Evolutionary conservation across 2,888 invertebrate species (phyloP).

Genomic region (Antitype chi): DNA sequence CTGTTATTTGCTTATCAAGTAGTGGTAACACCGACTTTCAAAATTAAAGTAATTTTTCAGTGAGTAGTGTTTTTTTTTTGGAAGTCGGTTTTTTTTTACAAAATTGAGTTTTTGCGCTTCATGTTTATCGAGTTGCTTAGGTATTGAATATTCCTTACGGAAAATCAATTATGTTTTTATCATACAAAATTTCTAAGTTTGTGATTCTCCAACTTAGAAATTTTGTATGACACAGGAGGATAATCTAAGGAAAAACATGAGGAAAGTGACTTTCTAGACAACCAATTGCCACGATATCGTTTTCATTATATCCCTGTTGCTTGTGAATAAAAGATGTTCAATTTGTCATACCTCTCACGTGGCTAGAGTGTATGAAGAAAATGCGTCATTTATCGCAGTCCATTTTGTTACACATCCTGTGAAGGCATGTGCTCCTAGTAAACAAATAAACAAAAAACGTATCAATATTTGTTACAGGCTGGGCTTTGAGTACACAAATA

Average conservation of each 20-base stretch:
- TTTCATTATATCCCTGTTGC: not conserved
- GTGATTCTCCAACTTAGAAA: not conserved
- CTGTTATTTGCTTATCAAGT: too few relatives aligned
- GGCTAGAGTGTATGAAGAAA: not conserved
- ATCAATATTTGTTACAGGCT: not conserved
- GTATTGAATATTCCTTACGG: not conserved
- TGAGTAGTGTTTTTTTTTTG: too few relatives aligned
- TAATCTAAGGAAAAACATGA: slow-evolving; percentile 9
- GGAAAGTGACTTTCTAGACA: slow-evolving; percentile 32
- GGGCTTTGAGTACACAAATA: not conserved
- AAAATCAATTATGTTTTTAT: not conserved
- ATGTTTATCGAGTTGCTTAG: not conserved
- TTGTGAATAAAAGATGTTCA: slow-evolving; percentile 14
- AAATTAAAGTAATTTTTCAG: too few relatives aligned
- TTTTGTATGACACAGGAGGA: not conserved
- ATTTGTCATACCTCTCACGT: slow-evolving; percentile 20
- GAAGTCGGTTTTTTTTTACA: too few relatives aligned
- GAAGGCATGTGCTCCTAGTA: slow-evolving; percentile 16
- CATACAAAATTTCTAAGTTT: too few relatives aligned
- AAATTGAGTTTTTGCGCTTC: too few relatives aligned
- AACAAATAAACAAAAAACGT: not conserved
- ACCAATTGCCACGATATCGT: not conserved
- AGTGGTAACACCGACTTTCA: too few relatives aligned
- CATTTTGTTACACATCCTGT: slow-evolving; percentile 1
- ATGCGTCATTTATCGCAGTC: not conserved